Evolutionary conservation across 2,797 vertebrate genomes (phyloP).

Genomic region (Schizothorax lantsangensis): DNA sequence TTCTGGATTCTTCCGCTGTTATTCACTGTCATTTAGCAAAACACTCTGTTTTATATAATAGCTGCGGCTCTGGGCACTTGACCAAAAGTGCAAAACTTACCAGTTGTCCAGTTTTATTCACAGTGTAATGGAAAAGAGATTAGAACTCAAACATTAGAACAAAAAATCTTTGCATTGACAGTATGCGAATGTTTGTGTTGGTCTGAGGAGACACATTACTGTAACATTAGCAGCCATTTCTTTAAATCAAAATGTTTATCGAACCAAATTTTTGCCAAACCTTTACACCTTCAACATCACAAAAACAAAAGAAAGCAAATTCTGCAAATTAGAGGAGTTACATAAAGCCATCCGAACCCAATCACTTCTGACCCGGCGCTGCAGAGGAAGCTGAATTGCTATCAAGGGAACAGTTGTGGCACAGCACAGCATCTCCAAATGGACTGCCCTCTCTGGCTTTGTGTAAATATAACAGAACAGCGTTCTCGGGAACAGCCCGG

Average conservation of each 20-base stretch:
- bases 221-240: not conserved
- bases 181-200: not conserved
- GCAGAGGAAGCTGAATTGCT: slow-evolving; percentile 22
- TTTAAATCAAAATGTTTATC: no score
- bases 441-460: slow-evolving; percentile 1
- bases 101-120: no score
- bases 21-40: not conserved
- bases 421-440: slow-evolving; percentile 30
- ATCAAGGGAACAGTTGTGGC: slow-evolving; percentile 34
- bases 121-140: no score
- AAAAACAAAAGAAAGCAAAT: slow-evolving; percentile 6
- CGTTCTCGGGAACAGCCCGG: slow-evolving; percentile 53
- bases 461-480: slow-evolving; percentile 49
- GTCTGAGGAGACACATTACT: not conserved
- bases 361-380: slow-evolving; percentile 41
- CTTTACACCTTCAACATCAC: not conserved
- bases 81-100: not conserved
- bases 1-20: no score
- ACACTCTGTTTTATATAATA: not conserved
- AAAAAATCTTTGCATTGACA: no score
- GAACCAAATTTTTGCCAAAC: not conserved
- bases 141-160: no score
- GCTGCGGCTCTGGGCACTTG: not conserved
- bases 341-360: slow-evolving; percentile 47
- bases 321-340: slow-evolving; percentile 26